Evolutionary conservation across 2,113 vertebrate genomes (phyloP), one percentile per base, ranked within the genome.

Genomic region (Apteryx mantelli): DNA sequence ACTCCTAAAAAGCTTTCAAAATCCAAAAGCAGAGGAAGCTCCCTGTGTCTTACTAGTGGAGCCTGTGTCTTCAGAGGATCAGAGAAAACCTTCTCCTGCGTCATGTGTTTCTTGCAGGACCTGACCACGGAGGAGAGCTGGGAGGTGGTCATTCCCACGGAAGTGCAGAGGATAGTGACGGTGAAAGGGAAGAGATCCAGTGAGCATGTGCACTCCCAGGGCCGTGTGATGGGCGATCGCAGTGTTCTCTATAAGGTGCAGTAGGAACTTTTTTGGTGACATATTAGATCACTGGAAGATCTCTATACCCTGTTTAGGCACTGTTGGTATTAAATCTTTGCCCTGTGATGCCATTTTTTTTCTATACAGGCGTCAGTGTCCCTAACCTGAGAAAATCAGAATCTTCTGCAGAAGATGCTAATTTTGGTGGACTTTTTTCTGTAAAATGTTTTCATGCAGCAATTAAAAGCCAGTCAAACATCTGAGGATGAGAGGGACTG

Each of bases 181-280:
- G 98, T 99, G 93, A 99, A 99, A 97, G 99, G 99, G 63, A 99
- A 99, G 90, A 98, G 99, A 60, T 98, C 98, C 91, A 99, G 98
- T 0, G 99, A 99, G 96, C 99, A 99, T 0, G 99, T 99, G 36
- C 99, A 99, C 91, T 99, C 99, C 1, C 99, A 99, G 97, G 99
- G 99, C 84, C 98, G 99, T 1, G 99, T 99, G 44, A 99, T 99
- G 99, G 99, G 99, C 7, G 99, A 99, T 93, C 99, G 99, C 63
- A 99, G 99, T 4, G 99, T 99, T 56, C 99, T 99, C 40, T 99
- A 99, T 61, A 99, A 99, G 99, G 99, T 99, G 96, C 5, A 0
- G 0, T 7, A 13, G 40, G 30, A 28, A 26, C 61, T 86, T 60
- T 12, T 2, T 3, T 13, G 3, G 16, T 21, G n/a, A 18, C 63